Percentiles rank a stretch among this genome's conserved stretches.
phyloP scores from a whole-genome alignment of 1,140 invertebrate genomes.

The Microplitis demolitor region DNA sequence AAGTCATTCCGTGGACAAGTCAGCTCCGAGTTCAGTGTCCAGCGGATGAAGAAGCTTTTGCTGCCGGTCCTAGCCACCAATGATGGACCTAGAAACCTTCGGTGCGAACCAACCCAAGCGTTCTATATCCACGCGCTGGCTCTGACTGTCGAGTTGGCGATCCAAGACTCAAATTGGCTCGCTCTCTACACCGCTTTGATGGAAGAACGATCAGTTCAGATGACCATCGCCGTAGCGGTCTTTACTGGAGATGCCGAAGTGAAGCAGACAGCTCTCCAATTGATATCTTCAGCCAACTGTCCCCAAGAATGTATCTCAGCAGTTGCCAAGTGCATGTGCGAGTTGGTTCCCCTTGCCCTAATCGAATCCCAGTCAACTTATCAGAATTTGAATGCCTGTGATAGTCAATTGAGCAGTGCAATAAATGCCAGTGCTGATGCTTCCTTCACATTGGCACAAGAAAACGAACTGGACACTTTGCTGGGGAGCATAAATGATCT shows the following conservation, averaged over 20 bases:
- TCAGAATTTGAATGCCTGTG: conserved; percentile 29
- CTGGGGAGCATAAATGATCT: conserved; percentile 57
- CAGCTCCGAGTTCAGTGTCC: conserved; percentile 47
- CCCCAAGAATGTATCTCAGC: conserved; percentile 52
- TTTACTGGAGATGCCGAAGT: conserved; percentile 57
- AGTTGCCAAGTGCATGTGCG: conserved; percentile 56
- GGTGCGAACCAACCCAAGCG: conserved; percentile 50
- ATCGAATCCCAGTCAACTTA: conserved; percentile 44
- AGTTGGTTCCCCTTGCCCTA: conserved; percentile 55
- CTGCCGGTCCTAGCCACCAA: conserved; percentile 37
- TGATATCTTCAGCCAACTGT: conserved; percentile 56
- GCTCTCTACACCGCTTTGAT: conserved; percentile 58
- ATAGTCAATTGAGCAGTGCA: conserved; percentile 13
- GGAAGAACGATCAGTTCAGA: conserved; percentile 60
- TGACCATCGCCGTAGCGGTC: conserved; percentile 61
- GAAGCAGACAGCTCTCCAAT: conserved; percentile 59
- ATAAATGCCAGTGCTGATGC: conserved; percentile 31
- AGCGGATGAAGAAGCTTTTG: conserved; percentile 47
- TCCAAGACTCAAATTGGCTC: conserved; percentile 57
- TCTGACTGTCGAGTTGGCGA: conserved; percentile 56
- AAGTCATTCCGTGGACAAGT: conserved; percentile 47
- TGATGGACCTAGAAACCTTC: conserved; percentile 44
- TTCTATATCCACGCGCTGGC: conserved; percentile 60
- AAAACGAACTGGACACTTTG: conserved; percentile 60
- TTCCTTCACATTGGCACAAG: conserved; percentile 58